A percentile compares a stretch with the other conserved stretches of the same genome.
Evolutionary conservation across 2,113 vertebrate genomes (phyloP).

Genomic region (Tragelaphus scriptus): DNA sequence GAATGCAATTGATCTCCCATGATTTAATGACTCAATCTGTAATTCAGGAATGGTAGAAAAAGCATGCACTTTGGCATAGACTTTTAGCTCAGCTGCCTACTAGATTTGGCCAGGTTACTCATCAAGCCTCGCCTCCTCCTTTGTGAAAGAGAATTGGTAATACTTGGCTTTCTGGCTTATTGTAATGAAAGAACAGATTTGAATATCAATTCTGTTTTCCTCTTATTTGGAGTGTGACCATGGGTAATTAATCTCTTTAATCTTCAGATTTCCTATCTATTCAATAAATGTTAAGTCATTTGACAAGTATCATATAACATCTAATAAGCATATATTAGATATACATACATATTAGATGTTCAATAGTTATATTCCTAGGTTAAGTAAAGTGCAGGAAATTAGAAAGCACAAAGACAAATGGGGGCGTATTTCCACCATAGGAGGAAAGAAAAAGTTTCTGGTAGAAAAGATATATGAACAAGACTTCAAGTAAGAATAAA

Average conservation of each 20-base stretch:
- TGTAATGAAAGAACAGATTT: not conserved
- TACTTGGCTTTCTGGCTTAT: not conserved
- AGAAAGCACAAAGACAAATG: not conserved
- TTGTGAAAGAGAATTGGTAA: not conserved
- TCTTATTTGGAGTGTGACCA: not conserved
- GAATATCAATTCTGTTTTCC: not conserved
- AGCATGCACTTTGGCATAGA: not conserved
- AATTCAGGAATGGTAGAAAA: not conserved
- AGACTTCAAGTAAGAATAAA: not conserved
- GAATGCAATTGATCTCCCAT: not conserved
- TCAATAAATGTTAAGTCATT: not conserved
- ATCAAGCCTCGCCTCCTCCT: not conserved
- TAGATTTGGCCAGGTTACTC: not conserved
- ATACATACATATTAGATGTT: not conserved
- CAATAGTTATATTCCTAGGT: not conserved
- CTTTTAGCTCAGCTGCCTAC: not conserved
- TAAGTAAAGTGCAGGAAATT: not conserved
- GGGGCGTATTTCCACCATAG: not conserved
- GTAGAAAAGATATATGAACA: not conserved
- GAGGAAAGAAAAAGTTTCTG: not conserved
- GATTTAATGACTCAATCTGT: not conserved
- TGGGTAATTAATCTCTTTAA: not conserved
- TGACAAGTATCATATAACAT: not conserved
- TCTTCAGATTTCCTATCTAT: not conserved
- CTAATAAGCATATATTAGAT: not conserved